A percentile compares a stretch with the other conserved stretches of the same genome.
These are phyloP conservation scores for Pholis gunnellus DNA, from an alignment of 2,113 vertebrate species.

Conservation along the genomic window DNA sequence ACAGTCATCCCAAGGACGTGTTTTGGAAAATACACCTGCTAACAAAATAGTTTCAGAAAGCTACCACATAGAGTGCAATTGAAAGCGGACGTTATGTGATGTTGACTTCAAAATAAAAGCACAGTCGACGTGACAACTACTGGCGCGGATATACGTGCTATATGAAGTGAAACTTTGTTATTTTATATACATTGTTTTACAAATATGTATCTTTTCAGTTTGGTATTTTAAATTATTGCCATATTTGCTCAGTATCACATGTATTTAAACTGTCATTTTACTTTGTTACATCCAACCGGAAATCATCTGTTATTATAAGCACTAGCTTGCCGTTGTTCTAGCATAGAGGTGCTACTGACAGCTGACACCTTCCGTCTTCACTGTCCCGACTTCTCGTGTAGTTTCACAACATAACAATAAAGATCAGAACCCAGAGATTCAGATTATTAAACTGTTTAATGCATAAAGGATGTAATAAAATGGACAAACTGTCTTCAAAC, in stretches of 20 bases:
- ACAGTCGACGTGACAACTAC: neutral
- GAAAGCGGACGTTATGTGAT: slow-evolving; percentile 2
- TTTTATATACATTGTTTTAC: too few species aligned
- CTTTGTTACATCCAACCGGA: slow-evolving; percentile 48
- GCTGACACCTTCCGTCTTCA: slow-evolving; percentile 43
- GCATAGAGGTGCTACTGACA: slow-evolving; percentile 56
- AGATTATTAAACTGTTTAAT: neutral
- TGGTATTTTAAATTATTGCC: accelerated
- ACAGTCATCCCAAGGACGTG: neutral
- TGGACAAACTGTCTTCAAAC: neutral
- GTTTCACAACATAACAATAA: neutral
- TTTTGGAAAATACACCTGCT: slow-evolving; percentile 60
- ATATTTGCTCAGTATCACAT: neutral
- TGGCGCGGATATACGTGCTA: neutral
- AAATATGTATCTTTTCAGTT: neutral
- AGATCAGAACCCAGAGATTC: neutral
- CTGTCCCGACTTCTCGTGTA: neutral
- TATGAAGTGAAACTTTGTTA: accelerated
- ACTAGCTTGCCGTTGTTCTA: slow-evolving; percentile 7
- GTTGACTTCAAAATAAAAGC: slow-evolving; percentile 64
- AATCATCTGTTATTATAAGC: neutral
- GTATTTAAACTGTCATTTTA: neutral
- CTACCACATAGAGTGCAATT: neutral
- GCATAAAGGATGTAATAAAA: neutral
- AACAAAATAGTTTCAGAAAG: slow-evolving; percentile 45